phyloP scores from a whole-genome alignment of 2,888 invertebrate genomes.

The Craniophora ligustri region DNA sequence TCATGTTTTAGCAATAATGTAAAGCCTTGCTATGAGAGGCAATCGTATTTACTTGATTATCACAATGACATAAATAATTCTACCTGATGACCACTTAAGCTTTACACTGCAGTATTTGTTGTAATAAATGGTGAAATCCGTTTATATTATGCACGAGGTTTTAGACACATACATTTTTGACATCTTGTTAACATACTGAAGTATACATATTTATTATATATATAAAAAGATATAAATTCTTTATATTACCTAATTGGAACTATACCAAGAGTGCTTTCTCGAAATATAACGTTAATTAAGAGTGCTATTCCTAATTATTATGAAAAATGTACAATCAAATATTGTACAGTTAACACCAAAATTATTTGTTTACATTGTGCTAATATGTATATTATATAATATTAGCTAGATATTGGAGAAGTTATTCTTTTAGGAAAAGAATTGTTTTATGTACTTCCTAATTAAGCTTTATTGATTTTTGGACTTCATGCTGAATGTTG shows the following conservation, averaged over 20 bases:
- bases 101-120: conserved; percentile 39
- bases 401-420: conserved; percentile 66
- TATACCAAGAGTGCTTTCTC: conserved; percentile 83
- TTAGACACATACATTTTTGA: conserved; percentile 55
- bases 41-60: conserved; percentile 24
- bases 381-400: conserved; percentile 69
- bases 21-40: conserved; percentile 21
- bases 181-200: conserved; percentile 58
- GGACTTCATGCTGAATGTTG: conserved; percentile 48
- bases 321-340: conserved; percentile 57
- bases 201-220: conserved; percentile 41
- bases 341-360: conserved; percentile 70
- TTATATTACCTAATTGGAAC: conserved; percentile 57
- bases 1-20: conserved; percentile 29
- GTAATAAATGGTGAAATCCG: conserved; percentile 27
- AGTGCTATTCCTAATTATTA: conserved; percentile 65
- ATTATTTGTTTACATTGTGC: conserved; percentile 70
- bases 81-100: conserved; percentile 45
- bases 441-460: conserved; percentile 79
- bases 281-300: conserved; percentile 72
- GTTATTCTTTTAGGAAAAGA: conserved; percentile 88
- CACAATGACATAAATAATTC: conserved; percentile 17
- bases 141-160: conserved; percentile 38
- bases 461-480: conserved; percentile 71
- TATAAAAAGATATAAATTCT: no score